These are phyloP conservation scores for Zaprionus capensis DNA, from an alignment of 1,140 invertebrate genomes.

Conservation along the genomic window DNA sequence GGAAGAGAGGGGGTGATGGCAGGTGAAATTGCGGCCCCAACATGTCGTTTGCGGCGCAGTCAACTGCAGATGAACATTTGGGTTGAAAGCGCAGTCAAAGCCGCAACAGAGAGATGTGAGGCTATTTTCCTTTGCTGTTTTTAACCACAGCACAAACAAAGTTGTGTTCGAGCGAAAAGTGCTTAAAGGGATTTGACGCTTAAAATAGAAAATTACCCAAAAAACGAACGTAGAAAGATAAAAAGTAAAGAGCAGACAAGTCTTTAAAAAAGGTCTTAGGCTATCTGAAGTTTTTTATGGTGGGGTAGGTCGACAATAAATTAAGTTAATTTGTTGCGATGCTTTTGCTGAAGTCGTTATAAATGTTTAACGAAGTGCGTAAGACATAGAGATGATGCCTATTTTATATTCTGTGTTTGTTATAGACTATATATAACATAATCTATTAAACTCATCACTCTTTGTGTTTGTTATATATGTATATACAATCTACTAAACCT, in stretches of 20 bases:
- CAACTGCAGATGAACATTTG: slow-evolving; percentile 74
- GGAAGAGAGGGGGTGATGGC: background rate
- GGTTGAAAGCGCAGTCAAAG: slow-evolving; percentile 63
- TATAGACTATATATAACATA: too few species aligned
- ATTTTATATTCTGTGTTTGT: too few species aligned
- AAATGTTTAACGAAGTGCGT: background rate
- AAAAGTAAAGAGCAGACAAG: slow-evolving; percentile 16
- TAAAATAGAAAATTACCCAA: slow-evolving; percentile 49
- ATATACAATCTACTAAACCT: background rate
- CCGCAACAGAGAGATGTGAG: slow-evolving; percentile 28
- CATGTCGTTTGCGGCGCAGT: slow-evolving; percentile 44
- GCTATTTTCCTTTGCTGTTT: background rate
- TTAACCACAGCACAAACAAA: background rate
- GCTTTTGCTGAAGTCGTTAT: background rate
- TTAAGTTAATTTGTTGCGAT: background rate
- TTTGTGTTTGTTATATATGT: too few species aligned
- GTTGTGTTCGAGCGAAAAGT: background rate
- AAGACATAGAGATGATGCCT: too few species aligned
- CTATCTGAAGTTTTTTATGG: slow-evolving; percentile 11
- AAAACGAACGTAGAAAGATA: slow-evolving; percentile 11
- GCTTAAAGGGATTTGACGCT: slow-evolving; percentile 48
- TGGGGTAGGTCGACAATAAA: slow-evolving; percentile 7
- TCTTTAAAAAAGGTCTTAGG: slow-evolving; percentile 13
- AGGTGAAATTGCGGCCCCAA: slow-evolving; percentile 1
- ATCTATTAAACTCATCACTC: background rate